These are phyloP conservation scores for Hemiprocne comata DNA, from an alignment of 2,113 vertebrate genomes.

Conservation along the genomic window DNA sequence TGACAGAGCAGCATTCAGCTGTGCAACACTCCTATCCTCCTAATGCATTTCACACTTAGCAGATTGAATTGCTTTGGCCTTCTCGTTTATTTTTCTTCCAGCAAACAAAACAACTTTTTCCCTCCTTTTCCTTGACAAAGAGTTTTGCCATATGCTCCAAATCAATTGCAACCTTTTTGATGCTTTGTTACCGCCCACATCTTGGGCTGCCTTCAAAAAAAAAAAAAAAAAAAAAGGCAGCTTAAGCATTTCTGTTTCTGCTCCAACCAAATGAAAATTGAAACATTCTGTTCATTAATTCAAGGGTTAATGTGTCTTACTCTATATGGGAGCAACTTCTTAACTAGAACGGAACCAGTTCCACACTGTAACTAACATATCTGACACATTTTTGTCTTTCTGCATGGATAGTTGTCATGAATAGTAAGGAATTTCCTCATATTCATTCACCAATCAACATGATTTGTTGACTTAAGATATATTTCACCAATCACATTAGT, in stretches of 20 bases:
- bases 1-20: slow-evolving; percentile 20
- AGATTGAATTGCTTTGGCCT: slow-evolving; percentile 51
- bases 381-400: slow-evolving; percentile 5
- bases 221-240: not conserved
- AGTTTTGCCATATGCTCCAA: slow-evolving; percentile 62
- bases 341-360: not conserved
- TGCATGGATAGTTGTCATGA: not conserved
- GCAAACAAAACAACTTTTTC: slow-evolving; percentile 26
- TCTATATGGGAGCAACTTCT: not conserved
- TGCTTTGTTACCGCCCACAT: slow-evolving; percentile 29
- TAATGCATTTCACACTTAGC: slow-evolving; percentile 63
- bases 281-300: slow-evolving; percentile 40
- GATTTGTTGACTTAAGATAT: not conserved
- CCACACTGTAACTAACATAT: not conserved
- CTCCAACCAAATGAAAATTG: slow-evolving; percentile 34
- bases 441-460: not conserved
- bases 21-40: slow-evolving; percentile 22
- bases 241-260: not conserved
- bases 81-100: slow-evolving; percentile 55
- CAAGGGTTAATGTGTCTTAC: slow-evolving; percentile 22
- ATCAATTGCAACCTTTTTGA: slow-evolving; percentile 46
- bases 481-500: not conserved
- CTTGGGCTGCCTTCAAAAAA: slow-evolving; percentile 27
- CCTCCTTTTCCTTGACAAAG: slow-evolving; percentile 41
- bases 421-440: not conserved